A percentile compares a stretch with the other conserved stretches of the same genome.
phyloP scores from a whole-genome alignment of 2,113 vertebrate species.

The Nycticebus coucang region DNA sequence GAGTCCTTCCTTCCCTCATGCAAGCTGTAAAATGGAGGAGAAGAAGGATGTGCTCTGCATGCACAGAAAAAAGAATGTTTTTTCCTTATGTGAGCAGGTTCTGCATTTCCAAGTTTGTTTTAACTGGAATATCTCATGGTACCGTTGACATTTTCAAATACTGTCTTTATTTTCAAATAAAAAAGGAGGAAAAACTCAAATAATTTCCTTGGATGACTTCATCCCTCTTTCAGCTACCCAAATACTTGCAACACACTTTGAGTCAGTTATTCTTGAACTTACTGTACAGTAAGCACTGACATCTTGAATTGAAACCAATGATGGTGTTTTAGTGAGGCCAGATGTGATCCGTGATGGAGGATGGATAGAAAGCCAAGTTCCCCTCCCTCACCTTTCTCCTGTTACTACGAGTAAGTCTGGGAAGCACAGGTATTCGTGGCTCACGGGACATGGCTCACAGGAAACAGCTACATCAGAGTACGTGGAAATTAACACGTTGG shows the following conservation, averaged over 20 bases:
- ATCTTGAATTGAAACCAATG: neutral
- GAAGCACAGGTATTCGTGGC: neutral
- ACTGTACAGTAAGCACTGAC: neutral
- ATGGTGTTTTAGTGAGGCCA: neutral
- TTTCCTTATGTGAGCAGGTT: neutral
- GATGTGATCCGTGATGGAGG: neutral
- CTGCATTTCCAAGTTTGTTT: neutral
- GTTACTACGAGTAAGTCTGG: neutral
- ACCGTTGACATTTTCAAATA: constrained; percentile 4
- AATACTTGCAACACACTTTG: neutral
- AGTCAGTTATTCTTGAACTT: neutral
- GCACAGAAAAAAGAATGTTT: neutral
- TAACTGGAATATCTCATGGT: neutral
- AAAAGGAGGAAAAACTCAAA: neutral
- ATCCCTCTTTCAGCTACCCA: neutral
- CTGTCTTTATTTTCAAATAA: constrained; percentile 22
- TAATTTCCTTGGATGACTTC: neutral
- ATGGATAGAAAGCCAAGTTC: neutral
- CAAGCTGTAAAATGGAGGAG: neutral
- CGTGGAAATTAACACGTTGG: neutral
- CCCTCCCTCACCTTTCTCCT: neutral
- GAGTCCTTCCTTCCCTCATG: neutral
- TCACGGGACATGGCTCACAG: no score
- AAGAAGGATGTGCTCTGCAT: neutral
- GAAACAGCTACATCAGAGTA: neutral